A percentile compares a stretch with the other conserved stretches of the same genome.
Evolutionary conservation across 2,888 invertebrate genomes (phyloP).

Genomic region (Bellardia bayeri): DNA sequence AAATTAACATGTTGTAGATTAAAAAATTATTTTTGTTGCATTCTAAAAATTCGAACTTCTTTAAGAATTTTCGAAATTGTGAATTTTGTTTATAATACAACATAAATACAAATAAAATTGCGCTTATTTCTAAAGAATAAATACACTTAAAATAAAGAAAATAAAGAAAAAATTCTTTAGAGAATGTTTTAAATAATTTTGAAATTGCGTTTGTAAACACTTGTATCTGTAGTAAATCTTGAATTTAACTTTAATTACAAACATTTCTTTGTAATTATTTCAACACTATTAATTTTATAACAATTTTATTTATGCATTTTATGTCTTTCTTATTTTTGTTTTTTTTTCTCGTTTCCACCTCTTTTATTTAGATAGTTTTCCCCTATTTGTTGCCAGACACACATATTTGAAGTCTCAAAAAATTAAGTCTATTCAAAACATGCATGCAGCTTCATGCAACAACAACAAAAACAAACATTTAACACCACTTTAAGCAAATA

Average conservation of each 20-base stretch:
- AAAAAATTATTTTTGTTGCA: no score
- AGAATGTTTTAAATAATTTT: no score
- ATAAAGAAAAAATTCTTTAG: no score
- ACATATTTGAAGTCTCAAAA: conserved; percentile 44
- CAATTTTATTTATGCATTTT: conserved; percentile 16
- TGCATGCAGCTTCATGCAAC: conserved; percentile 1
- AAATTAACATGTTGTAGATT: no score
- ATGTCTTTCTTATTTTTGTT: neutral
- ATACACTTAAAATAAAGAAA: no score
- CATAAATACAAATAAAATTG: no score
- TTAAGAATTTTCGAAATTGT: no score
- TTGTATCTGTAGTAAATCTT: neutral
- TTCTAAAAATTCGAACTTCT: no score
- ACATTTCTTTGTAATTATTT: conserved; percentile 28
- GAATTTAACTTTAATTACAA: neutral
- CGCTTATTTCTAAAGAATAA: no score
- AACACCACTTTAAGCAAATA: conserved; percentile 25
- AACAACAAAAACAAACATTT: conserved; percentile 17
- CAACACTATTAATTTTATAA: conserved; percentile 29
- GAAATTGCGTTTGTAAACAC: no score
- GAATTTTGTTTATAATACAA: no score
- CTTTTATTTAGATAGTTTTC: conserved; percentile 12
- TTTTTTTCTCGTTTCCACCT: neutral
- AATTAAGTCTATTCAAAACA: conserved; percentile 57
- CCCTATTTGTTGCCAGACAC: conserved; percentile 28